Base-by-base conservation (phyloP, 2,113 vertebrate species). In the cattle (Bos taurus) region DNA sequence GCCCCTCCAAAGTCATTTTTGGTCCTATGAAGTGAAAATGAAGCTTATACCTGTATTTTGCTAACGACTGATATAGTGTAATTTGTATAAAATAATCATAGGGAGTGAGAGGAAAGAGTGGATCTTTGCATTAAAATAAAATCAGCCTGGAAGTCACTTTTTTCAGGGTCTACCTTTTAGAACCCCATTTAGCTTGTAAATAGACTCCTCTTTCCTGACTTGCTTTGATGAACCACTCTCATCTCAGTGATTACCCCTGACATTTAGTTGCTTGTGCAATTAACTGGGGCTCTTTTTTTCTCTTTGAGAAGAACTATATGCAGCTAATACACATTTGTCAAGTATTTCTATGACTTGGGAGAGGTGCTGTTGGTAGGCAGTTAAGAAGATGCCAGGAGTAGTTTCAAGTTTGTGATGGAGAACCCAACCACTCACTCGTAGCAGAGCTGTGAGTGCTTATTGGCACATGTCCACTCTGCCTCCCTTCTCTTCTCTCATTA, bases 181-280 rank as follows among this genome's bases (percentile, higher is more conserved):
- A 96, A 88, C 60, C 88, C 95, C 85, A 81, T 93, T 98, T 96
- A 94, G 94, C 93, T 97, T 89, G 94, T 95, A 91, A 97, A 95
- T 84, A 88, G 96, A 93, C 62, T 84, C 85, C 16, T 88, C 43
- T 96, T 87, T 80, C 60, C 93, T 62, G 94, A 52, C 84, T 85
- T 67, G 88, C 88, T 96, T 88, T 95, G 95, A 97, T 54, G 94
- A 96, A 74, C 64, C 14, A 10, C 82, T 94, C 85, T 94, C 74
- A 78, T 83, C 67, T 94, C 59, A 14, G 33, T 94, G 96, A 97
- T 97, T 94, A 94, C 60, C 82, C 28, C 81, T 96, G 96, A 97
- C 91, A 97, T 97, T 96, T 95, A 94, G 78, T 95, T 95, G 85
- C 56, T 94, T 62, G 92, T 90, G 88, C 94, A 91, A 93, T 98